phyloP scores from a whole-genome alignment of 23 tunicate species.

The Ciona savignyi region DNA sequence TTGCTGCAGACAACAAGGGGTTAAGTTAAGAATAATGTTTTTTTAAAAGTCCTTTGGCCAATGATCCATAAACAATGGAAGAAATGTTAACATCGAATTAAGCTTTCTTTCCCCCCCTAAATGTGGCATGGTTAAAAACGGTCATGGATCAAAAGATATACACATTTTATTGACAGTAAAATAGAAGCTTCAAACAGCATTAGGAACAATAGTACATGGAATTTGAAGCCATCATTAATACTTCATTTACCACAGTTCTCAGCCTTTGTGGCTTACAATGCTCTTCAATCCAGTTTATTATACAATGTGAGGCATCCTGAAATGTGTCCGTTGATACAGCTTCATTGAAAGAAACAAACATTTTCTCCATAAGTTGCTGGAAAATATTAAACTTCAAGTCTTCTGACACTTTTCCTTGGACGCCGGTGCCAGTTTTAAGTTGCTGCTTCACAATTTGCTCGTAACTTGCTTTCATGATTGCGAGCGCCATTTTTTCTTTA shows the following conservation, averaged over 20 bases:
- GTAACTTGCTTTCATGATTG: constrained; percentile 66
- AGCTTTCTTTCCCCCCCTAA: too few relatives aligned
- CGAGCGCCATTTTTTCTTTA: constrained; percentile 55
- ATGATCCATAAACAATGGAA: too few relatives aligned
- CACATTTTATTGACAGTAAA: too few relatives aligned
- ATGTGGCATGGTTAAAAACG: too few relatives aligned
- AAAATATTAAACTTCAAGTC: constrained; percentile 62
- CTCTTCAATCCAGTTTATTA: constrained; percentile 88
- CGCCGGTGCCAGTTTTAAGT: constrained; percentile 7
- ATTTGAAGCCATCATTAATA: too few relatives aligned
- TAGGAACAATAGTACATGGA: too few relatives aligned
- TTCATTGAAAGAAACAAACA: constrained; percentile 62
- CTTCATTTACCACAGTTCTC: constrained; percentile 7
- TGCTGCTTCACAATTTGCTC: constrained; percentile 79
- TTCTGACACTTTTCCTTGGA: constrained; percentile 41
- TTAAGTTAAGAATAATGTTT: too few relatives aligned
- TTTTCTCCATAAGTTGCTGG: constrained; percentile 64
- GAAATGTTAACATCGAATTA: too few relatives aligned
- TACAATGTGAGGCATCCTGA: constrained; percentile 60
- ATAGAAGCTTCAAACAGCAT: too few relatives aligned
- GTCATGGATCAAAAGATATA: too few relatives aligned
- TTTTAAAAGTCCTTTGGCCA: too few relatives aligned
- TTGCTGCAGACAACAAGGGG: too few relatives aligned
- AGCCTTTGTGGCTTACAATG: constrained; percentile 78
- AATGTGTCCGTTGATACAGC: constrained; percentile 54